phyloP scores from a whole-genome alignment of 2,113 vertebrate species.

The Syrrhaptes paradoxus region DNA sequence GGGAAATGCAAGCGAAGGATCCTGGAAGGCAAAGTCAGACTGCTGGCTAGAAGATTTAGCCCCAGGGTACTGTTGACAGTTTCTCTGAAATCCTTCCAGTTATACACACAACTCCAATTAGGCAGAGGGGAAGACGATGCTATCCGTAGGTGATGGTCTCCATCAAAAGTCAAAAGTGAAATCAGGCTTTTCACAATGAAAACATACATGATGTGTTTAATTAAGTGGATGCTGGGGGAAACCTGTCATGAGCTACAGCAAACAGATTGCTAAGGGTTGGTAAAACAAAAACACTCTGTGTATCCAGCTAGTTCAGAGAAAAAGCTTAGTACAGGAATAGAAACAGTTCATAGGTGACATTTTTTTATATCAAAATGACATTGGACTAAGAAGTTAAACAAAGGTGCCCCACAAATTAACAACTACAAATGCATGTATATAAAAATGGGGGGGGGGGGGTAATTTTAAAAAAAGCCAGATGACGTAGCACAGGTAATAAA shows the following conservation, averaged over 20 bases:
- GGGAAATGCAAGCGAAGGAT: background rate
- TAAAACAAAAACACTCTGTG: background rate
- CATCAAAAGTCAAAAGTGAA: slow-evolving; percentile 33
- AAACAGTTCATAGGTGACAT: background rate
- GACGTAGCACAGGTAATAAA: background rate
- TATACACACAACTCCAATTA: slow-evolving; percentile 19
- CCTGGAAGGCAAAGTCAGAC: slow-evolving; percentile 39
- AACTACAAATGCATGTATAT: background rate
- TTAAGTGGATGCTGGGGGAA: slow-evolving; percentile 41
- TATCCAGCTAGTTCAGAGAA: background rate
- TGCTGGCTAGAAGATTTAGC: slow-evolving; percentile 38
- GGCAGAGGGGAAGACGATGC: background rate
- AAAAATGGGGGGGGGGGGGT: background rate
- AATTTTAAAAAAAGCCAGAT: background rate
- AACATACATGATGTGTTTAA: slow-evolving; percentile 36
- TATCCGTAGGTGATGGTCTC: slow-evolving; percentile 42
- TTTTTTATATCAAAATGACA: background rate
- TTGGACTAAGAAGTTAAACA: background rate
- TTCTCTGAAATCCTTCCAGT: slow-evolving; percentile 37
- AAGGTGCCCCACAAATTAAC: background rate
- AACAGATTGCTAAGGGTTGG: slow-evolving; percentile 28
- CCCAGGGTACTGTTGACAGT: slow-evolving; percentile 44
- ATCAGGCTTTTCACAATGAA: slow-evolving; percentile 13
- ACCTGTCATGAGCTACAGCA: slow-evolving; percentile 34
- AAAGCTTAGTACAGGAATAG: background rate